Conservation (phyloP, 2,113 vertebrate genomes). For the Ammodytes marinus region DNA sequence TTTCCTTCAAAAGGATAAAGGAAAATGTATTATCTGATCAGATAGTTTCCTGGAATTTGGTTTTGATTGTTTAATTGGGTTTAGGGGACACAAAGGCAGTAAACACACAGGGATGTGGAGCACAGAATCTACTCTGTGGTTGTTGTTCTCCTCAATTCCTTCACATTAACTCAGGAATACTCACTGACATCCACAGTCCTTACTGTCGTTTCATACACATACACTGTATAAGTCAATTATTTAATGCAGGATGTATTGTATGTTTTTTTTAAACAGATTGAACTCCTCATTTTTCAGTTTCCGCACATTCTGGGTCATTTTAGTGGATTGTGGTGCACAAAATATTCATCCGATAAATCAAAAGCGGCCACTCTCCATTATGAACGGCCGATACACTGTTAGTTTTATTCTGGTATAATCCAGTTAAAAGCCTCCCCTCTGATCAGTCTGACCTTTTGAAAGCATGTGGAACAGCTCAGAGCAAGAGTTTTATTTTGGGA, state of each 20-base stretch:
- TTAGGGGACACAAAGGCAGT: conserved; percentile 42
- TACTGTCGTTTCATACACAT: not conserved
- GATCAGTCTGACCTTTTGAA: conserved; percentile 60
- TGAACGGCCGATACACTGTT: conserved; percentile 17
- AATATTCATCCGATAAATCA: conserved; percentile 25
- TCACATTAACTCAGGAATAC: conserved; percentile 17
- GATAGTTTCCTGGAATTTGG: conserved; percentile 38
- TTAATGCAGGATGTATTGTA: not conserved
- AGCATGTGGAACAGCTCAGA: conserved; percentile 43
- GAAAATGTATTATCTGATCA: conserved; percentile 13
- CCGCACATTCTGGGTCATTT: conserved; percentile 15
- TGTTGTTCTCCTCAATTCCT: conserved; percentile 21
- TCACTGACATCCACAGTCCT: conserved; percentile 10
- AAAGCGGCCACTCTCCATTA: conserved; percentile 7
- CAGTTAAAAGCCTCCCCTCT: conserved; percentile 42
- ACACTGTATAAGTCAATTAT: conserved; percentile 6
- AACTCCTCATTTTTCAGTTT: conserved; percentile 19
- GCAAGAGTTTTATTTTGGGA: conserved; percentile 3
- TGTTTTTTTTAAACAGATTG: not conserved
- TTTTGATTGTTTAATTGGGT: conserved; percentile 54
- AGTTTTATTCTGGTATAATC: conserved; percentile 40
- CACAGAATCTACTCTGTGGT: not conserved
- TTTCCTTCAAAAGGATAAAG: conserved; percentile 42
- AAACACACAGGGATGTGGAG: conserved; percentile 13
- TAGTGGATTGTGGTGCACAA: not conserved